A percentile compares a stretch with the other conserved stretches of the same genome.
These are phyloP conservation scores for Tupaia chinensis DNA, from an alignment of 2,113 vertebrate genomes.

Conservation along the genomic window DNA sequence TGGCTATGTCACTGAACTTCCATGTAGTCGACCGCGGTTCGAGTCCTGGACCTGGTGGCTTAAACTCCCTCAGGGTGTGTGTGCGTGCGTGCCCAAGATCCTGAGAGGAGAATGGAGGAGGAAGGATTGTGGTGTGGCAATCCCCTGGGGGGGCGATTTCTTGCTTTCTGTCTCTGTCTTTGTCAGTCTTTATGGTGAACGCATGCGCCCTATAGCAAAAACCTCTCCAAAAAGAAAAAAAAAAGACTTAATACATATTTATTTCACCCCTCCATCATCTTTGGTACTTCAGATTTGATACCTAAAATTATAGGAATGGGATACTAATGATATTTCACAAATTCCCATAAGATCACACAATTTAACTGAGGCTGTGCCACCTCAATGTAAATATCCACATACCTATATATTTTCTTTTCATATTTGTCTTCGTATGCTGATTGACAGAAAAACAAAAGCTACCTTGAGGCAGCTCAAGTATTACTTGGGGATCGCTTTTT, in stretches of 20 bases:
- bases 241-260: conserved; percentile 18
- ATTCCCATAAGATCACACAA: neutral
- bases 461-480: neutral
- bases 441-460: neutral
- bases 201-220: too few species aligned
- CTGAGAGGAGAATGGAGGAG: too few species aligned
- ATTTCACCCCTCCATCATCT: neutral
- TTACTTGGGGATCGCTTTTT: neutral
- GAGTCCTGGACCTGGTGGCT: too few species aligned
- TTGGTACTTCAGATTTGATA: neutral
- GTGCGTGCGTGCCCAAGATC: too few species aligned
- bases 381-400: neutral
- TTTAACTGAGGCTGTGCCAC: neutral
- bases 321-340: neutral
- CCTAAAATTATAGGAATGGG: neutral
- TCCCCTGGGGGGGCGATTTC: too few species aligned
- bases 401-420: neutral
- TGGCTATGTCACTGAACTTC: too few species aligned
- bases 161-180: too few species aligned
- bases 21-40: too few species aligned
- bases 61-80: too few species aligned
- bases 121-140: too few species aligned
- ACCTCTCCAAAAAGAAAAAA: neutral
- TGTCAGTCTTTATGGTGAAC: too few species aligned
- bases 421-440: neutral